Conservation (phyloP, 2,113 vertebrate species). For the Struthidea cinerea region DNA sequence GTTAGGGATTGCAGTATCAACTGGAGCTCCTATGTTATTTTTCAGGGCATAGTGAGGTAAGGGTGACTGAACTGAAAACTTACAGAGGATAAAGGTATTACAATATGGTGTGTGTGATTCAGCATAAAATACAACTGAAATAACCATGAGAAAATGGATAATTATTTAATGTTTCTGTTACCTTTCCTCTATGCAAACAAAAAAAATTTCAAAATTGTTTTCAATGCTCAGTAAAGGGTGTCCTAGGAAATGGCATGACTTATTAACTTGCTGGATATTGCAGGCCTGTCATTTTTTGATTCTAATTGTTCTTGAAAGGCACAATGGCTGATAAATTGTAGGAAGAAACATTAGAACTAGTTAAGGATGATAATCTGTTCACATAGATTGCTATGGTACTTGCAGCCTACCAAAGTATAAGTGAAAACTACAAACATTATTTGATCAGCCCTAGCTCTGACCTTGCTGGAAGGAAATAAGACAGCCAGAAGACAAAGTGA, state of each 20-base stretch:
- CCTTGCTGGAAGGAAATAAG: background rate
- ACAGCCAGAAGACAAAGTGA: background rate
- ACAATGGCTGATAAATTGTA: background rate
- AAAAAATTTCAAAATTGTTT: background rate
- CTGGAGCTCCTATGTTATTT: background rate
- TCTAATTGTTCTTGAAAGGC: background rate
- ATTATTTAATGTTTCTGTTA: background rate
- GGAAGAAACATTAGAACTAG: background rate
- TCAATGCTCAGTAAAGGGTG: background rate
- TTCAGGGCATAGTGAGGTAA: background rate
- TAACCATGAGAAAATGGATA: background rate
- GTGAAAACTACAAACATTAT: background rate
- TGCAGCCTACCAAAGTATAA: background rate
- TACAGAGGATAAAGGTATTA: background rate
- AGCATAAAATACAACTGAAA: background rate
- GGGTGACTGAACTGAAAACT: background rate
- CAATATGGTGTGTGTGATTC: background rate
- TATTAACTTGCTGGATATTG: background rate
- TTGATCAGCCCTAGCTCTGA: background rate
- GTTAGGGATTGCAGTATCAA: background rate
- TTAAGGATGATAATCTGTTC: background rate
- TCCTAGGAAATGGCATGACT: background rate
- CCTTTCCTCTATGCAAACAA: background rate
- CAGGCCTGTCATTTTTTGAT: background rate
- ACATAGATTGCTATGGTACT: background rate